These are phyloP conservation scores for Cosmia pyralina DNA, from an alignment of 2,888 invertebrate species.

Conservation along the genomic window DNA sequence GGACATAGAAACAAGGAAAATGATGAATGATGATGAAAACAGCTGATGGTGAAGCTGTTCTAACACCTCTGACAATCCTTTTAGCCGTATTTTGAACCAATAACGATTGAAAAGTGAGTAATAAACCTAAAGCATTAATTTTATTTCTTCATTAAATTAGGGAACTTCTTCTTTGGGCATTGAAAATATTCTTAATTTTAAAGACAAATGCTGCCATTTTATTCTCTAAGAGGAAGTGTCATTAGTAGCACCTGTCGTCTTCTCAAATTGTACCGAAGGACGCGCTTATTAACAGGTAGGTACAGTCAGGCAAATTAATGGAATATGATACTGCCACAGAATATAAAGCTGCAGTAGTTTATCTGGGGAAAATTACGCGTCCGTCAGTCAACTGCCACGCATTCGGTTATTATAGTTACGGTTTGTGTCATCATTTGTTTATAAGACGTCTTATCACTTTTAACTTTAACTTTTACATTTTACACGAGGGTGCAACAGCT, in stretches of 20 bases:
- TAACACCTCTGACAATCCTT: background rate
- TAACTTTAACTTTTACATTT: no score
- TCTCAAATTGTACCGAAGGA: conserved; percentile 8
- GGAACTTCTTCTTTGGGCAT: background rate
- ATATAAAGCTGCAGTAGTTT: no score
- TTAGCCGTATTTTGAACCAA: background rate
- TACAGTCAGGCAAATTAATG: no score
- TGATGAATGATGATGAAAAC: background rate
- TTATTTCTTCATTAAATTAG: background rate
- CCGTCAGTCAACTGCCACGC: no score
- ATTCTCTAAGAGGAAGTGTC: conserved; percentile 15
- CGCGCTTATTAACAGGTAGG: background rate
- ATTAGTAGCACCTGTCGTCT: conserved; percentile 33
- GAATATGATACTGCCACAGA: no score
- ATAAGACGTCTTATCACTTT: no score
- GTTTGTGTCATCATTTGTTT: no score
- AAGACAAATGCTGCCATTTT: conserved; percentile 28
- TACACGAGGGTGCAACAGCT: no score
- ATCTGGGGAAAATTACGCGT: no score
- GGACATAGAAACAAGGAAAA: no score
- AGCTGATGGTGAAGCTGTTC: background rate
- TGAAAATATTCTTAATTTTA: conserved; percentile 14
- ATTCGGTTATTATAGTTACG: no score
- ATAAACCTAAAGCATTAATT: background rate
- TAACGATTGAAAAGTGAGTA: background rate